A percentile compares a stretch with the other conserved stretches of the same genome.
phyloP scores from a whole-genome alignment of 2,888 invertebrate genomes.

The Laspeyria flexula region DNA sequence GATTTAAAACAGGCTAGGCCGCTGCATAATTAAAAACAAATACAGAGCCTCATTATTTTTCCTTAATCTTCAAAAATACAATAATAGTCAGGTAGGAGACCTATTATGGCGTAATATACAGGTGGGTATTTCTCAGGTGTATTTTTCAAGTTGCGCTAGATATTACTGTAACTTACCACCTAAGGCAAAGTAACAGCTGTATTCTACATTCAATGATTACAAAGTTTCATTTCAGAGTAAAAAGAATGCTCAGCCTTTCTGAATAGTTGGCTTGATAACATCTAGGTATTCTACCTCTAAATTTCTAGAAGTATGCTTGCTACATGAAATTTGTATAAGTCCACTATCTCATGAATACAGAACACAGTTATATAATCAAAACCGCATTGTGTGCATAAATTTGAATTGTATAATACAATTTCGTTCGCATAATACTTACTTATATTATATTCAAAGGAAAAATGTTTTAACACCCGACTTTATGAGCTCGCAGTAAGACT shows the following conservation, averaged over 20 bases:
- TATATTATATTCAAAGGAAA: not conserved
- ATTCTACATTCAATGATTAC: not conserved
- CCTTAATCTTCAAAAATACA: too few relatives aligned
- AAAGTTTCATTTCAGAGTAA: not conserved
- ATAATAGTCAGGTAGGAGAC: too few relatives aligned
- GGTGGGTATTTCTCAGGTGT: too few relatives aligned
- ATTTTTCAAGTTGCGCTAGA: too few relatives aligned
- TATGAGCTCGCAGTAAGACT: conserved; percentile 20
- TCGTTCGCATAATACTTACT: not conserved
- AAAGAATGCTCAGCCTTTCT: not conserved
- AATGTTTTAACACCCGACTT: conserved; percentile 17
- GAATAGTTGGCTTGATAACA: conserved; percentile 2
- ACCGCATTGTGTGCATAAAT: conserved; percentile 23
- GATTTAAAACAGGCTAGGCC: too few relatives aligned
- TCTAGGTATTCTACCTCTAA: conserved; percentile 5
- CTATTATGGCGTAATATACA: too few relatives aligned
- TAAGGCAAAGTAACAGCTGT: too few relatives aligned
- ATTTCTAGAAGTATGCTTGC: conserved; percentile 8
- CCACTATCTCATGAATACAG: conserved; percentile 27
- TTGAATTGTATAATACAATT: conserved; percentile 26
- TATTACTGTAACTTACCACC: too few relatives aligned
- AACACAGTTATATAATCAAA: conserved; percentile 34
- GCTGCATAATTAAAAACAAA: too few relatives aligned
- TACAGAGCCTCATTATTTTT: too few relatives aligned
- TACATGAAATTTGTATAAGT: conserved; percentile 27